Evolutionary conservation across 2,113 vertebrate genomes (phyloP), one percentile per base, ranked within the genome.

Genomic region (Rutilus rutilus): DNA sequence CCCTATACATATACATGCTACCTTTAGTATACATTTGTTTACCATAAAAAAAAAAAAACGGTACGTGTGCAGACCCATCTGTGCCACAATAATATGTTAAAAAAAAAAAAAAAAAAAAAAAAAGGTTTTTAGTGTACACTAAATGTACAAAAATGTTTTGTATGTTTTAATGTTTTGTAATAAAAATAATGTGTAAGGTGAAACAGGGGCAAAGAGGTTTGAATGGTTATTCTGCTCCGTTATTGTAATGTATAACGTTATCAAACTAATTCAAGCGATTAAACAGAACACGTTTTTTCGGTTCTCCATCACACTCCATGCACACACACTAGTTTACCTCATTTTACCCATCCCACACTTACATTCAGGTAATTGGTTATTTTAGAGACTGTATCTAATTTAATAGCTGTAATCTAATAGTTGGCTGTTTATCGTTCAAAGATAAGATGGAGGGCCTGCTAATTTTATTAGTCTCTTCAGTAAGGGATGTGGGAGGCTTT

Each of bases 381-480:
- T 86, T 86, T 88, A 64, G 64, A 86, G 42, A 62, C 27, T 47
- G 54, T 54, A 59, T 82, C 36, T 86, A 85, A 88, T 83, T 73
- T 42, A 86, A 86, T 88, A 85, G 60, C 62, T 82, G 79, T 85
- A 85, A 85, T 83, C 76, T 36, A 83, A 88, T 71, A 85, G 83
- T 17, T 78, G 69, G 81, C 80, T 82, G 84, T 86, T 88, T 88
- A 83, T 85, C 73, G 19, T 82, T 85, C 47, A 67, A 19, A 85
- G 78, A 82, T 83, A 85, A 86, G 87, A 89, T 85, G 87, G 86
- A 86, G 81, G 87, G 86, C 82, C 85, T 73, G 27, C 88, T 87
- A 92, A 86, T 78, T 65, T 45, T 67, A 71, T 88, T 86, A 86
- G 84, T 86, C 50, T 71, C 64, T 78, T 78, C 74, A 54, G 73